These are phyloP conservation scores for Probaryconus sp. DNA, from an alignment of 1,140 invertebrate genomes.

Conservation along the genomic window DNA sequence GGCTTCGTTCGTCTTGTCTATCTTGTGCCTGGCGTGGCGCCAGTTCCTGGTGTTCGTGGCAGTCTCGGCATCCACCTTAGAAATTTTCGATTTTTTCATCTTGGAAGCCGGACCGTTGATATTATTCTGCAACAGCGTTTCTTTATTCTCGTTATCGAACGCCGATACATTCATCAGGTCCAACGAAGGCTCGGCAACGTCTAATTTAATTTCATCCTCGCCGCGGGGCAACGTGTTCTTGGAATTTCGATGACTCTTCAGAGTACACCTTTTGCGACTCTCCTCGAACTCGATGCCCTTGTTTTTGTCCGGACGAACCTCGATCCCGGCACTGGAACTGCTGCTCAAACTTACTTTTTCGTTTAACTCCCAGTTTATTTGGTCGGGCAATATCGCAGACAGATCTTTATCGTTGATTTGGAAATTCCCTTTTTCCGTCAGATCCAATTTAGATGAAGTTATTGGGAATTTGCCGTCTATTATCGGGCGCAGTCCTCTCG, in stretches of 20 bases:
- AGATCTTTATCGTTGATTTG: conserved; percentile 35
- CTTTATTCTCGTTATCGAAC: conserved; percentile 47
- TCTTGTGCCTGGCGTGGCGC: conserved; percentile 64
- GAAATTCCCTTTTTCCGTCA: conserved; percentile 43
- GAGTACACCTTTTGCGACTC: conserved; percentile 38
- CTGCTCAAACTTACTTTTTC: conserved; percentile 76
- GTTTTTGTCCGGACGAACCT: conserved; percentile 63
- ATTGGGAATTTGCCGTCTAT: conserved; percentile 16
- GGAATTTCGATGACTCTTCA: conserved; percentile 6
- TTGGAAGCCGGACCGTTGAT: conserved; percentile 58
- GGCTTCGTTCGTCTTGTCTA: conserved; percentile 71
- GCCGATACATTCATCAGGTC: conserved; percentile 70
- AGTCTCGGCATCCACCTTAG: conserved; percentile 34
- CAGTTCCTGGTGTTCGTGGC: conserved; percentile 56
- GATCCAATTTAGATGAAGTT: conserved; percentile 45
- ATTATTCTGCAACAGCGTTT: conserved; percentile 6
- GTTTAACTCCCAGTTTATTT: conserved; percentile 76
- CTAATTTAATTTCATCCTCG: neutral
- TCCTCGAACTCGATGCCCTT: conserved; percentile 70
- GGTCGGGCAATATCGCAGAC: conserved; percentile 35
- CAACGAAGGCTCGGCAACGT: conserved; percentile 43
- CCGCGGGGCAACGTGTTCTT: conserved; percentile 1
- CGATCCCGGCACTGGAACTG: conserved; percentile 68
- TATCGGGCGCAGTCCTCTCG: conserved; percentile 77
- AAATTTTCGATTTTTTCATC: conserved; percentile 23